Base-by-base conservation (phyloP, 2,797 vertebrate species). In the Notamacropus eugenii region DNA sequence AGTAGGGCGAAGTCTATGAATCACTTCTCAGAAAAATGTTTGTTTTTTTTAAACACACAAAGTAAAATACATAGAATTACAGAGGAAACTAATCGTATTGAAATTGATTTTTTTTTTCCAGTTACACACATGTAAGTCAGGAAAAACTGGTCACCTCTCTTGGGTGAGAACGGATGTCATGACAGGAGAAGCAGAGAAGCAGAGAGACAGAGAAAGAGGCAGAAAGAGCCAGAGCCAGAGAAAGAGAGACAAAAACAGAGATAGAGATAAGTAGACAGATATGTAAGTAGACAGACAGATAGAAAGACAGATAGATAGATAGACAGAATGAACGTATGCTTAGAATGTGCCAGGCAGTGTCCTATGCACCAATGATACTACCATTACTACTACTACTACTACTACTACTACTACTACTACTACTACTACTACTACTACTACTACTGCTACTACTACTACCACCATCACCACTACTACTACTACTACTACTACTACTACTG, bases 401-500 rank as follows among this genome's bases (percentile, higher is more conserved):
- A 4, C 29, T 13, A 31, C 58, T 31, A 31, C 9, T 4, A 2
- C 29, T 0, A 59, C 29, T 1, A 12, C 11, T 3, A 0, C 58
- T 4, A 1, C 28, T 11, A 13, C 11, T 59, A 29, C 29, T 12
- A 31, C 58, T 1, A 62, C 29, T 10, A 27, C 56, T 57, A 6
- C 24, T 11, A 29, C 28, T 11, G 10, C 57, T 31, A 4, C 29
- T 13, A 31, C 58, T 31, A 31, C 10, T 4, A 2, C 29, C 0
- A 59, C 29, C 4, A 13, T 29, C 1, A 0, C 58, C 4, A 1
- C 29, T 12, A 13, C 11, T 59, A 31, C 29, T 31, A 59, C 28
- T 4, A 59, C 29, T 12, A 31, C 58, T 1, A 62, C 29, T 10
- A 27, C 56, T 57, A 6, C 24, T 11, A 29, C 28, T 11, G 10